Evolutionary conservation across 2,113 vertebrate species (phyloP).

Genomic region (Elgaria multicarinata): DNA sequence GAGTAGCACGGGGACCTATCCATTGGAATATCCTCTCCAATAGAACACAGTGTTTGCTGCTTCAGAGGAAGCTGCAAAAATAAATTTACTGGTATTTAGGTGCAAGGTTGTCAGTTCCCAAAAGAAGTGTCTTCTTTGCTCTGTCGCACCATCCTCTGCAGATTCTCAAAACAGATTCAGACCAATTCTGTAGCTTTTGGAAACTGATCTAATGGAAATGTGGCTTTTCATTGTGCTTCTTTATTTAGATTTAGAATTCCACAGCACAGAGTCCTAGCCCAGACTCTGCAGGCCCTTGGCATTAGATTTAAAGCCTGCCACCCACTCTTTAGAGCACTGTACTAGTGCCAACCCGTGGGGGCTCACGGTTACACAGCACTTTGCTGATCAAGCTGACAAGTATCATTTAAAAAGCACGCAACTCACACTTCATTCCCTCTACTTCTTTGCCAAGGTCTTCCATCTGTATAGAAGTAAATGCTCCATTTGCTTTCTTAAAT

Average conservation of each 20-base stretch:
- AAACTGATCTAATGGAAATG: not conserved
- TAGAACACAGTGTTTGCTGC: too few species aligned
- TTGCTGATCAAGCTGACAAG: slow-evolving; percentile 13
- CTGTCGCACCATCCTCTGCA: not conserved
- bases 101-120: not conserved
- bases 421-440: not conserved
- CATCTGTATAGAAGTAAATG: slow-evolving; percentile 5
- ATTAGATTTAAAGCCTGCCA: slow-evolving; percentile 3
- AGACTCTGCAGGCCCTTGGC: slow-evolving; percentile 9
- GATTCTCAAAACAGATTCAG: not conserved
- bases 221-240: slow-evolving; percentile 10
- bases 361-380: not conserved
- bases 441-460: not conserved
- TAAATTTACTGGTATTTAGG: not conserved
- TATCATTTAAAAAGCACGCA: not conserved
- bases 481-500: not conserved
- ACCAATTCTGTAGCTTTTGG: slow-evolving; percentile 5
- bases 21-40: not conserved
- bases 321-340: not conserved
- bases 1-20: not conserved
- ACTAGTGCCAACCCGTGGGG: not conserved
- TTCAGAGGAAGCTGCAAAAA: not conserved
- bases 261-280: not conserved
- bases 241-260: slow-evolving; percentile 5
- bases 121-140: not conserved